Evolutionary conservation across 2,888 invertebrate genomes (phyloP).

Genomic region (Trimorus sp.): DNA sequence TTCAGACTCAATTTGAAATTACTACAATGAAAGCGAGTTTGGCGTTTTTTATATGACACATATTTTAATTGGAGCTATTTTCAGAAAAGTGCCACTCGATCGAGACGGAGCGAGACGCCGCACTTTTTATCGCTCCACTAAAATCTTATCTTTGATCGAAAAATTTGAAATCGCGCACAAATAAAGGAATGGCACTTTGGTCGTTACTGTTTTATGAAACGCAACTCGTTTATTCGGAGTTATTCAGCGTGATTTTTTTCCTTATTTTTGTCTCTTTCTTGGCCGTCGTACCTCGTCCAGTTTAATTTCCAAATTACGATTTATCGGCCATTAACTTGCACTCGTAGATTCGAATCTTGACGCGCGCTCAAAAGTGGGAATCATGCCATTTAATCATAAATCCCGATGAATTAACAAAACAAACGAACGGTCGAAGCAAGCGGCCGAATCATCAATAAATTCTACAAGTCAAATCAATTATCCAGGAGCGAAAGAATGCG

Average conservation of each 20-base stretch:
- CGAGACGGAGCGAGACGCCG: neutral
- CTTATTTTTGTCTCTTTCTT: too few relatives aligned
- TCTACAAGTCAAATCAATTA: constrained; percentile 72
- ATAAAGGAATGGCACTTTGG: too few relatives aligned
- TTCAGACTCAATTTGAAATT: constrained; percentile 69
- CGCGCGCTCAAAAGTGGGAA: constrained; percentile 9
- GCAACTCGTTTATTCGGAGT: too few relatives aligned
- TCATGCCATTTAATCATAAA: constrained; percentile 36
- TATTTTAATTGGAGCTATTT: constrained; percentile 68
- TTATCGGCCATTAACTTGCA: neutral
- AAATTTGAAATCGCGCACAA: neutral
- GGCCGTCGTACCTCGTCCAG: too few relatives aligned
- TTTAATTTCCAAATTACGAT: too few relatives aligned
- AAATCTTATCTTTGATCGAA: neutral
- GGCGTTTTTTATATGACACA: constrained; percentile 64
- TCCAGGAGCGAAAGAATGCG: constrained; percentile 54
- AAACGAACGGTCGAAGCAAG: neutral
- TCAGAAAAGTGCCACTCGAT: constrained; percentile 60
- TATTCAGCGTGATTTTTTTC: too few relatives aligned
- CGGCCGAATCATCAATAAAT: constrained; percentile 63
- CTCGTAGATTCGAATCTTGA: constrained; percentile 26
- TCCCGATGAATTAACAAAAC: constrained; percentile 30
- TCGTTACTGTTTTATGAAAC: too few relatives aligned
- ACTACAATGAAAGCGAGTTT: constrained; percentile 63
- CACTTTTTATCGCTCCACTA: too few relatives aligned